A percentile compares a stretch with the other conserved stretches of the same genome.
These are phyloP conservation scores for Misgurnus mizolepis DNA, from an alignment of 2,113 vertebrate genomes.

Conservation along the genomic window DNA sequence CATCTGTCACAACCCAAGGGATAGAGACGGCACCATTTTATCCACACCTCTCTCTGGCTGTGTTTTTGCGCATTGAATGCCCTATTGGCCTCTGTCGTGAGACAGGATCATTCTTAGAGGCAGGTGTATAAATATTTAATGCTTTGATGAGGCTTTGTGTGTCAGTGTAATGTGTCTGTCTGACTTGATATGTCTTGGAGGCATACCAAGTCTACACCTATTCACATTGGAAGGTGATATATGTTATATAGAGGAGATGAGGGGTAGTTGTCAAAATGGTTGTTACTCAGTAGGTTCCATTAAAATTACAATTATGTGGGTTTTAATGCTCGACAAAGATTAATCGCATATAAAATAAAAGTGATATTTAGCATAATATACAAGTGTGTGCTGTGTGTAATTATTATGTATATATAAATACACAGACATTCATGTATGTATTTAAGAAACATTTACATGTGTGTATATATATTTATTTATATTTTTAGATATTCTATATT, in stretches of 20 bases:
- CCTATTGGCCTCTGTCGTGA: conserved; percentile 36
- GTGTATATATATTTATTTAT: too few relatives aligned
- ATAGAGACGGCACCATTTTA: conserved; percentile 27
- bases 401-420: too few relatives aligned
- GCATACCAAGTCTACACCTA: conserved; percentile 20
- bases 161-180: conserved; percentile 69
- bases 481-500: too few relatives aligned
- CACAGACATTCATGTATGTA: too few relatives aligned
- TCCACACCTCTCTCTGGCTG: conserved; percentile 59
- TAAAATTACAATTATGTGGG: too few relatives aligned
- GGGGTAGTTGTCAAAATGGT: not conserved
- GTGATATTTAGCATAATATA: too few relatives aligned
- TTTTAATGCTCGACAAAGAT: too few relatives aligned
- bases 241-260: not conserved
- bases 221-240: conserved; percentile 10
- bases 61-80: conserved; percentile 5
- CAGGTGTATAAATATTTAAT: conserved; percentile 74
- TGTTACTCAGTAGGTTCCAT: not conserved
- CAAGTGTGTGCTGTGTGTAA: too few relatives aligned
- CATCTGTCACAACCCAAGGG: conserved; percentile 1
- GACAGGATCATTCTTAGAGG: conserved; percentile 55
- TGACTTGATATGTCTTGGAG: conserved; percentile 45
- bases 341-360: too few relatives aligned
- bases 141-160: conserved; percentile 61
- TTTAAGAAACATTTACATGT: too few relatives aligned